Base-by-base conservation (phyloP, 2,113 vertebrate genomes). In the Terrapene triunguis region DNA sequence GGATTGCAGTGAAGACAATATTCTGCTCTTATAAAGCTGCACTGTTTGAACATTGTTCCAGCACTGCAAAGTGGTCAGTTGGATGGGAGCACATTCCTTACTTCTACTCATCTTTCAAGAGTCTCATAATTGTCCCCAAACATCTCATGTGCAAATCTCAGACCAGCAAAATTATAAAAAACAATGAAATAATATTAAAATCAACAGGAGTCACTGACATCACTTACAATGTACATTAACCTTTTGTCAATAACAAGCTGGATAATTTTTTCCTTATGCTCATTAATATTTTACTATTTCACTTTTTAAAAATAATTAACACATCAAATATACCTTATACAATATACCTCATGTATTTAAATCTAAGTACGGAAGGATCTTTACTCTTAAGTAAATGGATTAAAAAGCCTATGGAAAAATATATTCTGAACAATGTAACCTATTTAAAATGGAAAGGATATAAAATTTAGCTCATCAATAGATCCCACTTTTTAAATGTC, bases 1-100 rank as follows among this genome's bases (percentile, higher is more conserved):
- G 19, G n/a, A 9, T 35, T 38, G 59, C 62, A n/a, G n/a, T 69
- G 87, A 95, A 80, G 57, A 59, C 42, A 47, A 0, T 50, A 53
- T 38, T 85, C 59, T 82, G 81, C 27, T 92, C 85, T 13, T 1
- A 65, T 53, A 89, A 79, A 78, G 32, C 87, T 44, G 38, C 14
- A 24, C n/a, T 16, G 12, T 79, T 42, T 80, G 81, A 80, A n/a
- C 72, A 62, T 85, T 72, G 10, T 76, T 42, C 21, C 38, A 76
- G 35, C 35, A 87, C 57, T 47, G n/a, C 57, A 83, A 89, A 92
- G 47, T 6, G 53, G 85, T 87, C 87, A 95, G 88, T 89, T 84
- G 57, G 89, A 24, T 5, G 48, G 38, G 84, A 59, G 21, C 53
- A 79, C 1, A 3, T 55, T 79, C 54, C 89, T 92, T 84, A 21